Percentiles rank a stretch among this genome's conserved stretches.
phyloP scores from a whole-genome alignment of 2,888 invertebrate species.

The Cryptocephalus moraei region DNA sequence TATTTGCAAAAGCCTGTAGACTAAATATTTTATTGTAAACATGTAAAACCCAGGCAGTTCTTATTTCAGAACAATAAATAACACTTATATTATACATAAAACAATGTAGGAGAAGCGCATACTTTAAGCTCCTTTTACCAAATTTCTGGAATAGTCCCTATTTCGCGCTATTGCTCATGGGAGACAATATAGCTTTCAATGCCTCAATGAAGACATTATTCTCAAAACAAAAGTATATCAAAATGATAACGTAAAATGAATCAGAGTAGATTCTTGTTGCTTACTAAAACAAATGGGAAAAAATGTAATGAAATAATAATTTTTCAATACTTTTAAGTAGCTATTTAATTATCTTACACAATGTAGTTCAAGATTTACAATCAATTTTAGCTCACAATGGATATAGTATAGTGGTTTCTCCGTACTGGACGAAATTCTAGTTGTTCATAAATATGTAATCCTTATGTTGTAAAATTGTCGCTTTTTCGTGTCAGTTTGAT shows the following conservation, averaged over 20 bases:
- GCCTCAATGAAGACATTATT: conserved; percentile 9
- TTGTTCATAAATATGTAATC: conserved; percentile 22
- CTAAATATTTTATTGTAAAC: too few species aligned
- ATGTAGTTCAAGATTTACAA: conserved; percentile 19
- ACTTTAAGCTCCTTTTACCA: too few species aligned
- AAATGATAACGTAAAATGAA: conserved; percentile 2
- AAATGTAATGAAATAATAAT: conserved; percentile 8
- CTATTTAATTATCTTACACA: conserved; percentile 22
- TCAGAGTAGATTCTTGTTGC: conserved; percentile 8
- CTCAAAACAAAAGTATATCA: conserved; percentile 9
- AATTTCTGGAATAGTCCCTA: too few species aligned
- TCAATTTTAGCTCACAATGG: conserved; percentile 24
- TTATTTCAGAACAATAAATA: too few species aligned
- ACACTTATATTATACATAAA: too few species aligned
- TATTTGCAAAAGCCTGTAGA: too few species aligned
- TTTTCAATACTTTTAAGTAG: conserved; percentile 21
- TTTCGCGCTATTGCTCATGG: conserved; percentile 23
- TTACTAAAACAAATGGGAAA: conserved; percentile 5
- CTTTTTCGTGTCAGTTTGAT: conserved; percentile 14
- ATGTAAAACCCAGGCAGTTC: too few species aligned
- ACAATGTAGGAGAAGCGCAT: too few species aligned
- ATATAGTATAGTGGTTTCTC: conserved; percentile 22
- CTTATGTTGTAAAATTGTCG: conserved; percentile 22
- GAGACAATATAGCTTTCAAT: conserved; percentile 24
- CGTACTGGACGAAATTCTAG: conserved; percentile 20